These are phyloP conservation scores for Lanius collurio DNA, from an alignment of 2,113 vertebrate species.

Conservation along the genomic window DNA sequence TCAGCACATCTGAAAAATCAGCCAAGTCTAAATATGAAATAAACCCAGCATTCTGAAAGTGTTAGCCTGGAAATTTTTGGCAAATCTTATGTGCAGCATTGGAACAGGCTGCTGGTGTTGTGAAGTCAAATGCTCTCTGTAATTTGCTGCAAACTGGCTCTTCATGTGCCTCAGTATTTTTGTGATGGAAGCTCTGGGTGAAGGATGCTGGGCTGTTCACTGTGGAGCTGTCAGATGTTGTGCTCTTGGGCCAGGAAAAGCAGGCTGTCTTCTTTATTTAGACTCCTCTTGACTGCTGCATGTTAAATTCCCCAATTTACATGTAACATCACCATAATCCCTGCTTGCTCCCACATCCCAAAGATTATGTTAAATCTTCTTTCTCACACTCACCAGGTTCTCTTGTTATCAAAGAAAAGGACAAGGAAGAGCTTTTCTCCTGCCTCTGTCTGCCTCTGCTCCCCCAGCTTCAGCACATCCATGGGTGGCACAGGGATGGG, in stretches of 20 bases:
- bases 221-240: neutral
- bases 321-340: neutral
- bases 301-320: neutral
- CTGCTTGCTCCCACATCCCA: neutral
- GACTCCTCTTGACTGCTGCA: neutral
- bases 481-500: conserved; percentile 95
- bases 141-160: neutral
- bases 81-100: neutral
- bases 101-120: neutral
- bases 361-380: neutral
- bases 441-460: conserved; percentile 89
- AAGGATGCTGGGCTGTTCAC: neutral
- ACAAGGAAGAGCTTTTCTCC: conserved; percentile 93
- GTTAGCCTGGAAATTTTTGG: neutral
- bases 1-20: neutral
- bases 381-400: conserved; percentile 85
- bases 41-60: neutral
- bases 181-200: neutral
- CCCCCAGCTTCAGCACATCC: conserved; percentile 90
- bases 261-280: neutral
- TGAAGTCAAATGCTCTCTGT: neutral
- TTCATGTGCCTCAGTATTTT: neutral
- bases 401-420: conserved; percentile 99
- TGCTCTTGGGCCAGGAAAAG: neutral
- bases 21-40: neutral